phyloP scores from a whole-genome alignment of 2,888 invertebrate species.

The Serrognathus titanus region DNA sequence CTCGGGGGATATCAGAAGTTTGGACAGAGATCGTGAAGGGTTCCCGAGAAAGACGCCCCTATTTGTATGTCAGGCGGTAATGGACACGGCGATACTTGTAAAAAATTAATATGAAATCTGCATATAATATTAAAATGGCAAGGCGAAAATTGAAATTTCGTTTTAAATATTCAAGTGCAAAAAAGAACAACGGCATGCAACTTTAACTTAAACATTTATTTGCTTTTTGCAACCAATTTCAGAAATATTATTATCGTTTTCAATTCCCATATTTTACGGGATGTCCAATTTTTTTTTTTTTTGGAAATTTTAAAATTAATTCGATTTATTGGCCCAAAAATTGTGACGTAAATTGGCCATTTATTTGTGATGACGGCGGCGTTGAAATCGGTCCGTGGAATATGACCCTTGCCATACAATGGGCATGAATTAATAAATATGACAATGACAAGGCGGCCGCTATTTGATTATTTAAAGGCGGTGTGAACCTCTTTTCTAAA shows the following conservation, averaged over 20 bases:
- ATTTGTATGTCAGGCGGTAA: not conserved
- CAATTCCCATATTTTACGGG: too few relatives aligned
- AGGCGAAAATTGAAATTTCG: slow-evolving; percentile 31
- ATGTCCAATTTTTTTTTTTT: too few relatives aligned
- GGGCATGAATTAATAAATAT: slow-evolving; percentile 34
- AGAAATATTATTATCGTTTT: too few relatives aligned
- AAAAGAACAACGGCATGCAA: not conserved
- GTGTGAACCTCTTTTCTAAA: slow-evolving; percentile 22
- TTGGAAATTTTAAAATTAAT: too few relatives aligned
- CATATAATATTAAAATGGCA: slow-evolving; percentile 19
- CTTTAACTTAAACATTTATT: too few relatives aligned
- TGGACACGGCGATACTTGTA: not conserved
- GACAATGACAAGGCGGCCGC: slow-evolving; percentile 33
- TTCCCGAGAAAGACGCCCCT: slow-evolving; percentile 3
- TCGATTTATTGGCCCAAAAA: too few relatives aligned
- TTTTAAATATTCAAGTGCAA: slow-evolving; percentile 24
- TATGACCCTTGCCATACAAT: not conserved
- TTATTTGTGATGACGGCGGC: too few relatives aligned
- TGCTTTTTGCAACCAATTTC: too few relatives aligned
- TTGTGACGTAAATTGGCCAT: too few relatives aligned
- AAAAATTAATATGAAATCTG: slow-evolving; percentile 1
- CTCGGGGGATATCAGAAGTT: slow-evolving; percentile 23
- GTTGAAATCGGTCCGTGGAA: too few relatives aligned
- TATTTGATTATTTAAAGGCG: slow-evolving; percentile 33
- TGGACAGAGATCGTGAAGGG: slow-evolving; percentile 18